These are phyloP conservation scores for Torymus tubicola DNA, from an alignment of 2,888 invertebrate species.

Conservation along the genomic window DNA sequence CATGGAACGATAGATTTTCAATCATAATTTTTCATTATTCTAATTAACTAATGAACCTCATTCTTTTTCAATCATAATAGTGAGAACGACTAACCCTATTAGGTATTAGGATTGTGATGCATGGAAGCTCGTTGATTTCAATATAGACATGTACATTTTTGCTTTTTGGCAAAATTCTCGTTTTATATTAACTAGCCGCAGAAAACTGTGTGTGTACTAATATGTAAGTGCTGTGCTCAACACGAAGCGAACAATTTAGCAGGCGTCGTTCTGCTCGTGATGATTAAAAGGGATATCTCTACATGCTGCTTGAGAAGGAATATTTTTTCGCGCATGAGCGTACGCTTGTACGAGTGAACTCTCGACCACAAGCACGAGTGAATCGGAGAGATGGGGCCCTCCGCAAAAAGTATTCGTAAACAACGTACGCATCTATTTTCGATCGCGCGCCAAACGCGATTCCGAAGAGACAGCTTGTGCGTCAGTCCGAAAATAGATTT, in stretches of 20 bases:
- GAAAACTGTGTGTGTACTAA: neutral
- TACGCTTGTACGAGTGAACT: neutral
- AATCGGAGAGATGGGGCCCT: neutral
- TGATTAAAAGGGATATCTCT: conserved; percentile 1
- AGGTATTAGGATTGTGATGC: conserved; percentile 36
- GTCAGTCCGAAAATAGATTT: conserved; percentile 53
- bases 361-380: too few species aligned
- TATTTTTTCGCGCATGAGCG: conserved; percentile 15
- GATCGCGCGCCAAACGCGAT: conserved; percentile 12
- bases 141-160: conserved; percentile 27
- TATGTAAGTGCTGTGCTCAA: neutral
- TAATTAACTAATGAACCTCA: conserved; percentile 16
- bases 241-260: neutral
- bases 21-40: neutral
- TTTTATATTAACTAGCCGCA: conserved; percentile 1
- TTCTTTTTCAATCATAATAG: neutral
- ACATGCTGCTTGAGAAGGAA: neutral
- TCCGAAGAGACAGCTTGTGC: conserved; percentile 40
- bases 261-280: neutral
- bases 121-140: conserved; percentile 38
- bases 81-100: conserved; percentile 21
- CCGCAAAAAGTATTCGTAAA: conserved; percentile 47
- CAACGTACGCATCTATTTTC: conserved; percentile 45
- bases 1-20: conserved; percentile 9
- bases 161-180: conserved; percentile 17